Evolutionary conservation across 2,113 vertebrate genomes (phyloP).

Genomic region (Cyprinodon tularosa): DNA sequence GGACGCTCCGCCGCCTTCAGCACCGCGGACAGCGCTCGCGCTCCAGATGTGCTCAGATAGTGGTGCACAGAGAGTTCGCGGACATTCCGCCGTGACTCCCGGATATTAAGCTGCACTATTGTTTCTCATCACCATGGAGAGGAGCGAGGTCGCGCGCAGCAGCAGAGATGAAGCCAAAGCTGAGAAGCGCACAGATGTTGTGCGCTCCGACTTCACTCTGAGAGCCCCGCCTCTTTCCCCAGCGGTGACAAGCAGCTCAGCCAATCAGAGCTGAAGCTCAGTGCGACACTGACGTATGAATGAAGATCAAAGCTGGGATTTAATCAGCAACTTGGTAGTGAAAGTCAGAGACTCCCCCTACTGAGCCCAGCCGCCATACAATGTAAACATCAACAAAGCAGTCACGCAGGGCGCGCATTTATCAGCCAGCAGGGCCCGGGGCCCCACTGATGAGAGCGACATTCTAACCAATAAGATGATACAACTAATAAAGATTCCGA

Average conservation of each 20-base stretch:
- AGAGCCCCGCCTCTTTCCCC: slow-evolving; percentile 27
- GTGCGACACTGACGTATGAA: no score
- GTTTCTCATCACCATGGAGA: not conserved
- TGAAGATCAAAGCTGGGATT: not conserved
- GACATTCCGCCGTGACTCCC: slow-evolving; percentile 21
- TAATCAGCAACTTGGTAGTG: not conserved
- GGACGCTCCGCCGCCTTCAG: slow-evolving; percentile 30
- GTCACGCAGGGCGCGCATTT: not conserved
- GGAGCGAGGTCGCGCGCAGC: not conserved
- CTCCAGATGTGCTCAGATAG: slow-evolving; percentile 36
- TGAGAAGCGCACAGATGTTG: slow-evolving; percentile 31
- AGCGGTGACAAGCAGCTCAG: slow-evolving; percentile 15
- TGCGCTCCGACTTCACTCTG: slow-evolving; percentile 17
- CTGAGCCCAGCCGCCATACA: no score
- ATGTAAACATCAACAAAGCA: no score
- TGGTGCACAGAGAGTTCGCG: slow-evolving; percentile 7
- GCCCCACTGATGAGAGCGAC: no score
- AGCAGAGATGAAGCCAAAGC: not conserved
- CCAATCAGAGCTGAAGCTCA: slow-evolving; percentile 19
- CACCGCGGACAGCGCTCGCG: slow-evolving; percentile 34
- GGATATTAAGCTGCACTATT: not conserved
- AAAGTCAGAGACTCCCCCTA: not conserved
- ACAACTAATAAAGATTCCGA: no score
- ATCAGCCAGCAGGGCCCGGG: not conserved
- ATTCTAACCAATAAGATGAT: no score